These are phyloP conservation scores for Grammomys dolichurus DNA, from an alignment of 2,113 vertebrate genomes.

Conservation along the genomic window DNA sequence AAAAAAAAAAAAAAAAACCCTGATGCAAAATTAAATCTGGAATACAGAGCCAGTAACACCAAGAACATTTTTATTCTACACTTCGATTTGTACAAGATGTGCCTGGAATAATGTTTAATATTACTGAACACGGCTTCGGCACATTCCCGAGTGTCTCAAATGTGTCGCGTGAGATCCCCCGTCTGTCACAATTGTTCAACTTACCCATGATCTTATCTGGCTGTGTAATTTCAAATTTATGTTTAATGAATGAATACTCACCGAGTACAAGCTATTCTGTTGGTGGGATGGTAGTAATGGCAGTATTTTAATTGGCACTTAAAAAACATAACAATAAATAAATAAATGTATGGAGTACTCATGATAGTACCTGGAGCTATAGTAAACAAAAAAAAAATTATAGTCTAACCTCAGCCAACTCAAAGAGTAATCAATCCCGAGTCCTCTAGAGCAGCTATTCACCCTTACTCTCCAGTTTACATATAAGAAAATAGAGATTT, in stretches of 20 bases:
- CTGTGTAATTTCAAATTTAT: slow-evolving; percentile 42
- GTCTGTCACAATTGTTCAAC: not conserved
- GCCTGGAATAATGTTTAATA: slow-evolving; percentile 20
- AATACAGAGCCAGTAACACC: no score
- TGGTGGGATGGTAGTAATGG: not conserved
- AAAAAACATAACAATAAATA: slow-evolving; percentile 32
- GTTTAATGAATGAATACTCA: slow-evolving; percentile 59
- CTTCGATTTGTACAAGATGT: not conserved
- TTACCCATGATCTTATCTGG: not conserved
- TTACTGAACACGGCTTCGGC: not conserved
- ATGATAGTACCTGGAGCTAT: not conserved
- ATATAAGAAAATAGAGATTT: slow-evolving; percentile 44
- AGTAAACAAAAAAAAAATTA: not conserved
- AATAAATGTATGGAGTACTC: not conserved
- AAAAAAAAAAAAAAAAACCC: no score
- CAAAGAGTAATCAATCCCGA: slow-evolving; percentile 34
- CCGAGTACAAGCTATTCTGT: not conserved
- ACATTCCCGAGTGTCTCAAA: not conserved
- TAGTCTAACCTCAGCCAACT: slow-evolving; percentile 22
- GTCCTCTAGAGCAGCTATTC: not conserved
- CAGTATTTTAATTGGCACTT: not conserved
- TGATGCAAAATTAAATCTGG: no score
- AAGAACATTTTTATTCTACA: no score
- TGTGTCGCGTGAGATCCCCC: not conserved
- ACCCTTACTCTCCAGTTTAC: slow-evolving; percentile 41